These are phyloP conservation scores for Pseudomyrmex dendroicus DNA, from an alignment of 1,140 invertebrate species.

Conservation along the genomic window DNA sequence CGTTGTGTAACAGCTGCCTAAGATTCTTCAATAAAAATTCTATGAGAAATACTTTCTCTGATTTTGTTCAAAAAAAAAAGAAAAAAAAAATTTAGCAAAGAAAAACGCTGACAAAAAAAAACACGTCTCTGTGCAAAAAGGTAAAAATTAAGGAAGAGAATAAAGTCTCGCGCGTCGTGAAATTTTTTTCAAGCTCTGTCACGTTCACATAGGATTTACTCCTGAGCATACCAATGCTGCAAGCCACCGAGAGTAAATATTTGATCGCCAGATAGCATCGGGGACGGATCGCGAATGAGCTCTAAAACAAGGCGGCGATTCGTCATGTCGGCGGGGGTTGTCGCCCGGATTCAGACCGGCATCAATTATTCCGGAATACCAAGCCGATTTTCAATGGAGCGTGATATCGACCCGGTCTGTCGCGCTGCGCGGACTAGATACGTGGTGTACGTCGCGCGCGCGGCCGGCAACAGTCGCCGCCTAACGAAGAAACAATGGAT, in stretches of 20 bases:
- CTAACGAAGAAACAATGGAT: slow-evolving; percentile 71
- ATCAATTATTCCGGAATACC: slow-evolving; percentile 62
- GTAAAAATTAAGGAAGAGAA: not conserved
- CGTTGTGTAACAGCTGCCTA: not conserved
- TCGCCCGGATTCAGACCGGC: slow-evolving; percentile 53
- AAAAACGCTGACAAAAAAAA: too few species aligned
- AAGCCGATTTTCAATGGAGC: slow-evolving; percentile 61
- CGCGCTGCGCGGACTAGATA: slow-evolving; percentile 31
- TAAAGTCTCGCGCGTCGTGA: not conserved
- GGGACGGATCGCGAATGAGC: slow-evolving; percentile 39
- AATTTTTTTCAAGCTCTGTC: not conserved
- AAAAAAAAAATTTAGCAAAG: too few species aligned
- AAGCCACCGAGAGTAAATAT: slow-evolving; percentile 5
- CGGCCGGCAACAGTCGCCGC: slow-evolving; percentile 49
- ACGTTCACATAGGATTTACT: not conserved
- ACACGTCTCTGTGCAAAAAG: too few species aligned
- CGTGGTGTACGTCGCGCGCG: slow-evolving; percentile 14
- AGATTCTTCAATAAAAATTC: not conserved
- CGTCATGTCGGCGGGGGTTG: slow-evolving; percentile 43
- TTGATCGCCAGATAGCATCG: slow-evolving; percentile 25
- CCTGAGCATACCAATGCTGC: not conserved
- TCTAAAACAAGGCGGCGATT: slow-evolving; percentile 57
- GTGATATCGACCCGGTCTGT: slow-evolving; percentile 60
- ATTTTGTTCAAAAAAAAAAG: too few species aligned
- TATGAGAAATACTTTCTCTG: too few species aligned